Evolutionary conservation across 2,888 invertebrate genomes (phyloP).

Genomic region (Caenorhabditis virilis): DNA sequence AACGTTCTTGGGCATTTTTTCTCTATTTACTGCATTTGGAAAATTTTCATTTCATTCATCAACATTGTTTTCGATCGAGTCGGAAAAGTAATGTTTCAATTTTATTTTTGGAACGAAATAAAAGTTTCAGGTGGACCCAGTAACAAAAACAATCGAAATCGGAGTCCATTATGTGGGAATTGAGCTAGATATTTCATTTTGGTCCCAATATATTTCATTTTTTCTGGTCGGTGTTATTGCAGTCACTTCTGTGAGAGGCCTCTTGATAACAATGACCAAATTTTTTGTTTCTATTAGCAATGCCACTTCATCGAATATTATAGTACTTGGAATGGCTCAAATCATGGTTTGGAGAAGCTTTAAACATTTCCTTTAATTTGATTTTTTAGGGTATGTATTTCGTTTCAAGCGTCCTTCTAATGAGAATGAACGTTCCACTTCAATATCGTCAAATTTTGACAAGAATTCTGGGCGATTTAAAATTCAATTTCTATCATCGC

Average conservation of each 20-base stretch:
- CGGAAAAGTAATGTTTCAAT: slow-evolving; percentile 79
- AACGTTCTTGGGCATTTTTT: slow-evolving; percentile 98
- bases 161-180: slow-evolving; percentile 95
- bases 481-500: slow-evolving; percentile 97
- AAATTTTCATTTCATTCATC: slow-evolving; percentile 83
- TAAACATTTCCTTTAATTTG: neutral
- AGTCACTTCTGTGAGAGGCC: slow-evolving; percentile 92
- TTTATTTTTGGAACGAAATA: too few relatives aligned
- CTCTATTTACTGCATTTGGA: slow-evolving; percentile 96
- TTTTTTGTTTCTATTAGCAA: slow-evolving; percentile 99
- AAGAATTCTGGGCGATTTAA: slow-evolving; percentile 90
- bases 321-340: slow-evolving; percentile 92
- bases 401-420: slow-evolving; percentile 91
- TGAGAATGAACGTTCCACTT: slow-evolving; percentile 99
- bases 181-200: slow-evolving; percentile 87
- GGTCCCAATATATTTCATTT: slow-evolving; percentile 99
- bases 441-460: slow-evolving; percentile 78
- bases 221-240: slow-evolving; percentile 95
- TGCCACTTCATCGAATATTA: slow-evolving; percentile 93
- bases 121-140: slow-evolving; percentile 82
- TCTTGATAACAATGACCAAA: slow-evolving; percentile 94
- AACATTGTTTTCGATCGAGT: slow-evolving; percentile 99
- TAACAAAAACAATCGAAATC: slow-evolving; percentile 93
- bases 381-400: slow-evolving; percentile 92
- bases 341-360: slow-evolving; percentile 80